Evolutionary conservation across 1,140 invertebrate species (phyloP), one percentile per base, ranked within the genome.

Genomic region (Plodia interpunctella): DNA sequence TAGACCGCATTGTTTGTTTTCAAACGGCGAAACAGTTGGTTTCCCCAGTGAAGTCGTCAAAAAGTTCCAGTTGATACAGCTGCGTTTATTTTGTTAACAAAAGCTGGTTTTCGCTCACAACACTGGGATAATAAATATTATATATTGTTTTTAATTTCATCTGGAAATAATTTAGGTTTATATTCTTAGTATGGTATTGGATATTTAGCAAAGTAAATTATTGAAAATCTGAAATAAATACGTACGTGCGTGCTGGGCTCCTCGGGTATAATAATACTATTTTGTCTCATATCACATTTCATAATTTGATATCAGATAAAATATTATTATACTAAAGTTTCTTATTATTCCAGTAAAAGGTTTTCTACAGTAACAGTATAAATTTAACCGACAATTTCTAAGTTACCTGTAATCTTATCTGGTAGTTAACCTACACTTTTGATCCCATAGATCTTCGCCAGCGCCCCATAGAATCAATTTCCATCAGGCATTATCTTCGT

Each of bases 401-500:
- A 44, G 38, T 44, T 44, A 44, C 38, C 38, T 15, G 38, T 44
- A 44, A 44, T 44, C 38, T 44, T 44, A 44, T 44, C 38, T 44
- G 38, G 38, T 44, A 44, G 38, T 44, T 44, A 44, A 44, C 38
- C 38, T 17, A 44, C 38, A 44, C 38, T 44, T 44, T 44, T 44
- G 38, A 44, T 44, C 38, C 38, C 38, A 44, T 44, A 44, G 38
- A 44, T 44, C 38, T 44, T 44, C 38, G 38, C 13, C 38, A 44
- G n/a, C 38, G 54, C 30, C 49, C 25, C 56, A 35, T 49, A 21
- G 49, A 57, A 57, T 50, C 51, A 56, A 65, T 56, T 51, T 44
- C 49, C 19, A 55, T 32, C 25, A 38, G 59, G 60, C 59, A 62
- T 58, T 68, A 57, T 61, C 55, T 55, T 59, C 66, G 71, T 73